Percentiles rank a stretch among this genome's conserved stretches.
Evolutionary conservation across 2,113 vertebrate species (phyloP).

Genomic region (Psittacula cyanocephala): DNA sequence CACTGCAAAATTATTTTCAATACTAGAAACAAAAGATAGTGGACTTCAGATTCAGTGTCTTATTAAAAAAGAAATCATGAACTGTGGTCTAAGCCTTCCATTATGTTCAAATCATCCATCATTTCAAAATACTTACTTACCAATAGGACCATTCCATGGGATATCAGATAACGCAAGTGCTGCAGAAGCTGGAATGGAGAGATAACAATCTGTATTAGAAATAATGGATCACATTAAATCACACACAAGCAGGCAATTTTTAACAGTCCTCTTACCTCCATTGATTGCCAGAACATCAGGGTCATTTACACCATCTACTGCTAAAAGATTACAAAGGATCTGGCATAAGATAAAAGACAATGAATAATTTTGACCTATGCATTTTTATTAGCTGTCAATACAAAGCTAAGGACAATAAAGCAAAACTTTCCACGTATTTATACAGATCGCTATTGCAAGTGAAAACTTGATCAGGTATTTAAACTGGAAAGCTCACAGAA

Average conservation of each 20-base stretch:
- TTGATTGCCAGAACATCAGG: conserved; percentile 96
- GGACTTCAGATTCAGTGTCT: background rate
- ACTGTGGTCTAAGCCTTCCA: background rate
- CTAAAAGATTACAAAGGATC: conserved; percentile 95
- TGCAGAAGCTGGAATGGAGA: conserved; percentile 83
- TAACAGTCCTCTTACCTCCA: conserved; percentile 82
- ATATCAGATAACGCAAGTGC: conserved; percentile 95
- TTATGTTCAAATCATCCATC: background rate
- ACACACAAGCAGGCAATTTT: background rate
- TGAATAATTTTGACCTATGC: conserved; percentile 33
- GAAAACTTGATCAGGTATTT: background rate
- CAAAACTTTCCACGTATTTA: background rate
- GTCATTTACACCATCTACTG: conserved; percentile 93
- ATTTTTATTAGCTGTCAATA: background rate
- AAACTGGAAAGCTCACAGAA: background rate
- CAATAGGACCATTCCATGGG: conserved; percentile 95
- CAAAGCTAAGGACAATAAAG: background rate
- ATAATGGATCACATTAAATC: background rate
- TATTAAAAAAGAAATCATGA: background rate
- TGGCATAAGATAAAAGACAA: conserved; percentile 68
- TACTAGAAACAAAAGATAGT: background rate
- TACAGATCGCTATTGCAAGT: background rate
- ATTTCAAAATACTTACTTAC: conserved; percentile 71
- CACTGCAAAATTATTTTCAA: background rate
- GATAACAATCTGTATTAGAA: background rate